A percentile compares a stretch with the other conserved stretches of the same genome.
phyloP scores from a whole-genome alignment of 2,797 vertebrate species.

The Vipera ursinii region DNA sequence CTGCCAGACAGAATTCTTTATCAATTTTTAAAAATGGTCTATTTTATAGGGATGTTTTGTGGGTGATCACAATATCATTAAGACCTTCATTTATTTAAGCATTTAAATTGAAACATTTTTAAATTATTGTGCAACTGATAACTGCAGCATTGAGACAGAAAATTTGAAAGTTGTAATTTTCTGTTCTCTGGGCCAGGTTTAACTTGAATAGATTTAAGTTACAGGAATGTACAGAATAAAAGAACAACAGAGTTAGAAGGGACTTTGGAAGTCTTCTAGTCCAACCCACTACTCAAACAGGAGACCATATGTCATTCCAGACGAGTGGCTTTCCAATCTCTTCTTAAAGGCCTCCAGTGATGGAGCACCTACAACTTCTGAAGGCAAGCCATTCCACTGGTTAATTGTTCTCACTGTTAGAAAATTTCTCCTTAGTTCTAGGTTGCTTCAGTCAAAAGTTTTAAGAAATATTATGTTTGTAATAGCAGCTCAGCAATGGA shows the following conservation, averaged over 20 bases:
- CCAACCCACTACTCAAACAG: not conserved
- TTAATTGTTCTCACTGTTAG: not conserved
- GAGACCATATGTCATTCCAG: not conserved
- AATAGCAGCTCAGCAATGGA: not conserved
- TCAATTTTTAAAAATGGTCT: not conserved
- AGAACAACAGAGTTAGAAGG: not conserved
- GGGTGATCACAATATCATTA: not conserved
- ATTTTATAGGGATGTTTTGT: not conserved
- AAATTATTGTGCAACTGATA: not conserved
- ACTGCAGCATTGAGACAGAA: too few species aligned
- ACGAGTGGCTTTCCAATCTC: not conserved
- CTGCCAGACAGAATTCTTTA: not conserved
- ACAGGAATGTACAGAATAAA: not conserved
- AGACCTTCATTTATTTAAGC: not conserved
- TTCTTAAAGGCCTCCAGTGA: not conserved
- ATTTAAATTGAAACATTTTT: not conserved
- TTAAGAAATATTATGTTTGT: not conserved
- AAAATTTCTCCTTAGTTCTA: not conserved
- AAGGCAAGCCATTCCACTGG: not conserved
- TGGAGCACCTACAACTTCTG: not conserved
- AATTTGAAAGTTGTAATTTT: not conserved
- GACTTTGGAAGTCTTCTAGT: not conserved
- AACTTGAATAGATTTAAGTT: not conserved
- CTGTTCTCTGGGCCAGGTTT: too few species aligned
- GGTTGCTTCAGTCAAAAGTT: not conserved